Evolutionary conservation across 1,140 invertebrate genomes (phyloP).

Genomic region (Leguminivora glycinivorella): DNA sequence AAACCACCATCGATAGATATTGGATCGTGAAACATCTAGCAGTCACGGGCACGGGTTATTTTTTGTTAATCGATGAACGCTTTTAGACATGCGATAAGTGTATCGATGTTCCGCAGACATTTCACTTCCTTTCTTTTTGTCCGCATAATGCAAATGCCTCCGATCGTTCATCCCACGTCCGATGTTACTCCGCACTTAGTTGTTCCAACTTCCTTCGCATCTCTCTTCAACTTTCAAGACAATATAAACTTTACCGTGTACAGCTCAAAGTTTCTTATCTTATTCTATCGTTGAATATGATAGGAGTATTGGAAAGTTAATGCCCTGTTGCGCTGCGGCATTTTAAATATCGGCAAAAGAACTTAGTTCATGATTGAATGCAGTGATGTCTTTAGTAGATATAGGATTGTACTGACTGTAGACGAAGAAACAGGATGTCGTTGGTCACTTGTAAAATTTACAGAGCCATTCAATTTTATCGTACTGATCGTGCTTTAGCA

Average conservation of each 20-base stretch:
- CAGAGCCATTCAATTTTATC: background rate
- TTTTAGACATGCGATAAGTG: conserved; percentile 47
- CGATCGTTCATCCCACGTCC: conserved; percentile 42
- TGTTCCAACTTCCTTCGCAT: background rate
- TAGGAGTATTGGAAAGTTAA: background rate
- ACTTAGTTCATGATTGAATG: conserved; percentile 16
- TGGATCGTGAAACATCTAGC: conserved; percentile 33
- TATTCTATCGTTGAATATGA: background rate
- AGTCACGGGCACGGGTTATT: conserved; percentile 42
- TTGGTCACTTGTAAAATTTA: background rate
- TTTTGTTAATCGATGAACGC: conserved; percentile 48
- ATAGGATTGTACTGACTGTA: background rate
- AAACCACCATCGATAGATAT: background rate
- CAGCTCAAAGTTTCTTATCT: background rate
- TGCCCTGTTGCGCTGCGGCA: conserved; percentile 10
- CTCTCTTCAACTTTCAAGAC: background rate
- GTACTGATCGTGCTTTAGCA: background rate
- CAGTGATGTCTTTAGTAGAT: conserved; percentile 19
- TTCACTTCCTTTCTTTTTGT: conserved; percentile 48
- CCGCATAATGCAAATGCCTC: conserved; percentile 46
- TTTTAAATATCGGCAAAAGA: conserved; percentile 20
- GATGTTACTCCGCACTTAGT: background rate
- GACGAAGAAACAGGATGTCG: background rate
- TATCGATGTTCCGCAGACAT: conserved; percentile 31
- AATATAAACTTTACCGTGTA: background rate